Conservation (phyloP, 2,888 invertebrate genomes). For the Nomada flava region DNA sequence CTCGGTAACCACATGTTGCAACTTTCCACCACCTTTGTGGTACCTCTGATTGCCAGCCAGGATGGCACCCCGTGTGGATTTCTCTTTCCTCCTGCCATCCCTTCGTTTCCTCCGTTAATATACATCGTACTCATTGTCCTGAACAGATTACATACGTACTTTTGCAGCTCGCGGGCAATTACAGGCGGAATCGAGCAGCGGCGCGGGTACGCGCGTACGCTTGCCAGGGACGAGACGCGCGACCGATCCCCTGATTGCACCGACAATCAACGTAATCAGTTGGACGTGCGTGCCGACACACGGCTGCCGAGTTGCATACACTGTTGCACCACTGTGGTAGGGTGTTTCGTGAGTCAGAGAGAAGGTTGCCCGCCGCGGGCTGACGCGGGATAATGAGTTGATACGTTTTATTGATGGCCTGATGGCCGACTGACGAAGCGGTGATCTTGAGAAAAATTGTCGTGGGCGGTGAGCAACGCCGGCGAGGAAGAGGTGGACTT, state of each 20-base stretch:
- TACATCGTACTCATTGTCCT: too few relatives aligned
- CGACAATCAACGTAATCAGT: constrained; percentile 60
- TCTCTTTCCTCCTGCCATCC: not conserved
- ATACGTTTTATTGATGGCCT: constrained; percentile 24
- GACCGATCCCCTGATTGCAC: constrained; percentile 48
- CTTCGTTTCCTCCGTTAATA: not conserved
- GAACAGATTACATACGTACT: too few relatives aligned
- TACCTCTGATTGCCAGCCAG: constrained; percentile 42
- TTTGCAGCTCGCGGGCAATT: constrained; percentile 29
- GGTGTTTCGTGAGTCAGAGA: constrained; percentile 22
- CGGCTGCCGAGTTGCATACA: not conserved
- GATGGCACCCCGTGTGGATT: not conserved
- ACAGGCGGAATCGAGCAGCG: constrained; percentile 10
- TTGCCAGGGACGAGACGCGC: constrained; percentile 19
- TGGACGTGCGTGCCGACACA: constrained; percentile 50
- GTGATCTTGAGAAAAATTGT: not conserved
- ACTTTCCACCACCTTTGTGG: constrained; percentile 57
- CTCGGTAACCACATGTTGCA: constrained; percentile 81
- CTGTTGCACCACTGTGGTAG: constrained; percentile 19
- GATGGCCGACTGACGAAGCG: not conserved
- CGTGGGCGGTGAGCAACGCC: too few relatives aligned
- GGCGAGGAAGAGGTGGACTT: too few relatives aligned
- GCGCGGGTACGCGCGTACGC: constrained; percentile 25
- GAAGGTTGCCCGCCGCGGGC: constrained; percentile 13
- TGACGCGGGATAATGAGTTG: constrained; percentile 30